Evolutionary conservation across 2,888 invertebrate genomes (phyloP), one percentile per base, ranked within the genome.

Genomic region (Cephus nigrinus): DNA sequence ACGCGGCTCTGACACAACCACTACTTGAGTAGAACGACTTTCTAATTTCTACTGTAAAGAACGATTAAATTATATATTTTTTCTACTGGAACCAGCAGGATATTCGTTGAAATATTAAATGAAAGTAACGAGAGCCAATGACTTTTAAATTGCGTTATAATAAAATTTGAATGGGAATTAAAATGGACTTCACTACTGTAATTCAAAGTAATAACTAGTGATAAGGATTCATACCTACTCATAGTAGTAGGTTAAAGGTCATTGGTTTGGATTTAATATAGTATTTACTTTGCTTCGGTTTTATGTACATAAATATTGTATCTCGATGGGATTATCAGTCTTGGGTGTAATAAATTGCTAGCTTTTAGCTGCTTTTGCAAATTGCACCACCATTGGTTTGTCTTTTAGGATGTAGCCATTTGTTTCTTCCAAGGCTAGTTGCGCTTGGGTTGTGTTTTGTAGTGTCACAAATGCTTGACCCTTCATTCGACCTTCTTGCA

Each of bases 401-500:
- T 96, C 96, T 87, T 96, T 96, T 76, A 98, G 92, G 84, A 98
- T 93, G 89, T 94, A 97, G 0, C 98, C 98, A 92, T 98, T 97
- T 3, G 97, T 97, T 91, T 97, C 96, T 85, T 94, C 93, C 0
- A 98, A 90, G 12, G 98, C 98, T 82, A 93, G 92, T 87, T 95
- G 94, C 0, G 97, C 97, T 86, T 94, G 92, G 74, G 93, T 92
- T 23, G 95, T 93, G 86, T 93, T 94, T 76, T 97, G 96, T 77
- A 98, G 93, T 0, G 97, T 97, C 0, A 98, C 94, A 93, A 98
- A 98, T 0, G 97, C 98, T 92, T 98, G 98, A 0, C 98, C 98
- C 92, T 98, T 98, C 98, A 98, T 98, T 87, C 97, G 94, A 1
- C 98, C 98, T 91, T 97, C 97, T 88, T 97, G 96, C 98, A 98